A percentile compares a stretch with the other conserved stretches of the same genome.
phyloP scores from a whole-genome alignment of 1,140 invertebrate species.

The Euschistus heros region DNA sequence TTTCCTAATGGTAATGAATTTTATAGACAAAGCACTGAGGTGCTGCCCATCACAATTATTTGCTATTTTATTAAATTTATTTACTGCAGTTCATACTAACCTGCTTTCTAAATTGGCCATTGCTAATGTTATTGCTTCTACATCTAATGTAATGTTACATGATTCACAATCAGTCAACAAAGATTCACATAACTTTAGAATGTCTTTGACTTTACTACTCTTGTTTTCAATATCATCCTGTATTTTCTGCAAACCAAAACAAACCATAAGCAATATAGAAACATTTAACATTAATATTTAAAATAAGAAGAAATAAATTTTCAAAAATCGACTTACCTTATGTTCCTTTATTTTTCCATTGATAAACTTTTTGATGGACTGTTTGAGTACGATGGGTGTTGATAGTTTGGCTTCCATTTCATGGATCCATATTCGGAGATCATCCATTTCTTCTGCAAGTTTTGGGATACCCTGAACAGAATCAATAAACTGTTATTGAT shows the following conservation, averaged over 20 bases:
- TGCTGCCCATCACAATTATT: too few species aligned
- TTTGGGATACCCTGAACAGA: constrained; percentile 49
- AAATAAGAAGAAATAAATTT: background rate
- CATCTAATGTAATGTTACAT: constrained; percentile 58
- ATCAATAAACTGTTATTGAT: too few species aligned
- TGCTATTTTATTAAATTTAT: too few species aligned
- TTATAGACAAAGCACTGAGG: too few species aligned
- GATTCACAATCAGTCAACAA: constrained; percentile 61
- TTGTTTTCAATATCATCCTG: constrained; percentile 73
- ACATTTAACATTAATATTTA: background rate
- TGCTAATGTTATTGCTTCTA: constrained; percentile 55
- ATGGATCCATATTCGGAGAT: constrained; percentile 64
- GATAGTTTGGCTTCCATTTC: constrained; percentile 61
- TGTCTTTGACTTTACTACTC: constrained; percentile 65
- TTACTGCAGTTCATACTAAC: too few species aligned
- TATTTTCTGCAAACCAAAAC: constrained; percentile 40
- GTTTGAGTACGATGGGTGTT: constrained; percentile 56
- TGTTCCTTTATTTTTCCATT: constrained; percentile 62
- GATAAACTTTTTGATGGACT: constrained; percentile 51
- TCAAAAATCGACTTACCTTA: constrained; percentile 39
- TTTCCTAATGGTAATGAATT: too few species aligned
- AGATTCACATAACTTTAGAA: constrained; percentile 73
- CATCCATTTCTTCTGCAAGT: constrained; percentile 61
- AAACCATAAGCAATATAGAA: background rate
- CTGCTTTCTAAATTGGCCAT: constrained; percentile 61